Evolutionary conservation across 2,113 vertebrate genomes (phyloP).

Genomic region (Pyrgilauda ruficollis): DNA sequence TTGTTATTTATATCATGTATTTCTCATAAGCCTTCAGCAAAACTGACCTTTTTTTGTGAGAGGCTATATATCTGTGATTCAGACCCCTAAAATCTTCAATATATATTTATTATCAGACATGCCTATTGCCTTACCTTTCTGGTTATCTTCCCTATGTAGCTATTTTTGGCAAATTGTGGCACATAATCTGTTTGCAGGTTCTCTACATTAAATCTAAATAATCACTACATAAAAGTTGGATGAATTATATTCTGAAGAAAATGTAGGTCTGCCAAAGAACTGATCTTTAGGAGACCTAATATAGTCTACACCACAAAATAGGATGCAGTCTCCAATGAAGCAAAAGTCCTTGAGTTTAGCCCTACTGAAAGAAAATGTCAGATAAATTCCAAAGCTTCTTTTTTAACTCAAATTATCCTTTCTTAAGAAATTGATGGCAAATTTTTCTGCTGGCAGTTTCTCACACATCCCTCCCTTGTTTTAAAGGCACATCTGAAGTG

Average conservation of each 20-base stretch:
- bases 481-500: background rate
- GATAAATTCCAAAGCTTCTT: background rate
- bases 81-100: background rate
- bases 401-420: background rate
- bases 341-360: background rate
- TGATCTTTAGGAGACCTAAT: background rate
- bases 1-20: background rate
- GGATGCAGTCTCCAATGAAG: background rate
- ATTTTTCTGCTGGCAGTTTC: background rate
- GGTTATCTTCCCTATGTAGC: background rate
- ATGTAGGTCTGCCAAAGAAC: background rate
- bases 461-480: background rate
- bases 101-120: background rate
- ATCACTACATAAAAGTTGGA: background rate
- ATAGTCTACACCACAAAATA: background rate
- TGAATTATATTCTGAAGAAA: background rate
- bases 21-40: background rate
- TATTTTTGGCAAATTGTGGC: background rate
- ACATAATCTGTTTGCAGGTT: background rate
- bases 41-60: background rate
- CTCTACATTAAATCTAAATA: background rate
- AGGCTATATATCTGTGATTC: background rate
- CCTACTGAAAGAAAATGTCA: background rate
- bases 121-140: background rate
- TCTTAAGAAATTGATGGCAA: background rate